Evolutionary conservation across 92 coral and sea anemone species (phyloP).

Genomic region (Desmophyllum pertusum): DNA sequence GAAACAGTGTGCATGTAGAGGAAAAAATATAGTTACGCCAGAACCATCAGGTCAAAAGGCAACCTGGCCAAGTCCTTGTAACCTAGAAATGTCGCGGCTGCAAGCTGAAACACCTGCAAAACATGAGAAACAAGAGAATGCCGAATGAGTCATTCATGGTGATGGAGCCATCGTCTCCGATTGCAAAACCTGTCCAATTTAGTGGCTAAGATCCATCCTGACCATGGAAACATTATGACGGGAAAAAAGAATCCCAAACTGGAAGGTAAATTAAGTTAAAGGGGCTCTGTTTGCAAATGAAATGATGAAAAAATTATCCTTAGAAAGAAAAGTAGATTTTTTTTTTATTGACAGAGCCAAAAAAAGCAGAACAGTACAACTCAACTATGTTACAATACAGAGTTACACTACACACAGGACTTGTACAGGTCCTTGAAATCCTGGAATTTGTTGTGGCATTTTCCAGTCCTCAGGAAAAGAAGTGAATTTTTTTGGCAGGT

Average conservation of each 20-base stretch:
- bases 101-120: neutral
- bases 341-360: no score
- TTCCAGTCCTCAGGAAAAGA: no score
- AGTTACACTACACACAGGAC: no score
- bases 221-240: constrained; percentile 48
- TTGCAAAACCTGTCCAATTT: constrained; percentile 83
- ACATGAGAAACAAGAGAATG: neutral
- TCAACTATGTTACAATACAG: no score
- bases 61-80: neutral
- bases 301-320: no score
- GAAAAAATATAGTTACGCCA: neutral
- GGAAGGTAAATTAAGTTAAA: constrained; percentile 34
- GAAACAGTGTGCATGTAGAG: neutral
- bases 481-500: no score
- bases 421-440: no score
- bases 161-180: constrained; percentile 72
- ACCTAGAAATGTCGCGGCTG: neutral
- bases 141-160: neutral
- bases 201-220: constrained; percentile 82
- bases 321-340: no score
- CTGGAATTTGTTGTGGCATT: no score
- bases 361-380: no score
- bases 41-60: neutral
- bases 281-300: neutral
- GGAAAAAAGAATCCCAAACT: constrained; percentile 35